Percentiles rank a stretch among this genome's conserved stretches.
phyloP scores from a whole-genome alignment of 2,113 vertebrate genomes.

The Oncorhynchus gorbuscha region DNA sequence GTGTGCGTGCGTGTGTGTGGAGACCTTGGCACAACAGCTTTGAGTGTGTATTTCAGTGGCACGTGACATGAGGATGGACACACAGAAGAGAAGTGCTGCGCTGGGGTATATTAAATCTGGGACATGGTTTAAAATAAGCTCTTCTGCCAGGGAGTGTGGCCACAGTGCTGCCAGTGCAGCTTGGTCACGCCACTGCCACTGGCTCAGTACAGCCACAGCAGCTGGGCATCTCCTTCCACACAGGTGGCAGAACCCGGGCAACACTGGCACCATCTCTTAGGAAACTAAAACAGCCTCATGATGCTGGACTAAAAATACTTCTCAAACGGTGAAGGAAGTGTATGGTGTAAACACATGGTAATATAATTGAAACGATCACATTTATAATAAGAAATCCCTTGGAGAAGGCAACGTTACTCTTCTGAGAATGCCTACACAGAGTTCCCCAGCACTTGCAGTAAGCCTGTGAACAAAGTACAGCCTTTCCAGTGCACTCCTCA shows the following conservation, averaged over 20 bases:
- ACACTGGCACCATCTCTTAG: constrained; percentile 12
- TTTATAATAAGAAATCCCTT: background rate
- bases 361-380: background rate
- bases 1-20: background rate
- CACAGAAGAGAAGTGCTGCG: constrained; percentile 47
- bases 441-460: background rate
- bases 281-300: background rate
- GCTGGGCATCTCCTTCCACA: constrained; percentile 9
- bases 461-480: background rate
- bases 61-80: constrained; percentile 45
- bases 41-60: constrained; percentile 38
- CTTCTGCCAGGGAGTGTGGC: constrained; percentile 39
- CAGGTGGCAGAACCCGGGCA: background rate
- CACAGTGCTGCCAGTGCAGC: constrained; percentile 23
- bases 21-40: constrained; percentile 63
- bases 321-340: no score
- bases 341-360: background rate
- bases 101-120: constrained; percentile 64
- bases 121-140: constrained; percentile 66
- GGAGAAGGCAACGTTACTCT: background rate
- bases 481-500: background rate
- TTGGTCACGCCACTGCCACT: constrained; percentile 26
- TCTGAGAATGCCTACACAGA: background rate
- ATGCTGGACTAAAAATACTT: no score
- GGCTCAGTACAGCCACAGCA: background rate